These are phyloP conservation scores for Magallana gigas DNA, from an alignment of 1,140 invertebrate genomes.

Conservation along the genomic window DNA sequence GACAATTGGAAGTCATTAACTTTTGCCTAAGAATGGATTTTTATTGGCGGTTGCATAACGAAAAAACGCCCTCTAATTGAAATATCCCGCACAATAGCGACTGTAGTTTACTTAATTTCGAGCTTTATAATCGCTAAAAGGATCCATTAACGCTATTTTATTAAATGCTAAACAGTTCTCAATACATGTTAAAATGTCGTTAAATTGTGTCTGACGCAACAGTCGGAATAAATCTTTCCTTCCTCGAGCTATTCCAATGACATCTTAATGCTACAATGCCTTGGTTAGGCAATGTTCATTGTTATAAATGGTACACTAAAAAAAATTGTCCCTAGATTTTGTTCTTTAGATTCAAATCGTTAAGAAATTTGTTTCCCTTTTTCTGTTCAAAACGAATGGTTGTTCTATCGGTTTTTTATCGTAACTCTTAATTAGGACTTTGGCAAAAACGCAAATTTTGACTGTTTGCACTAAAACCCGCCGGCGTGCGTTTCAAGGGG, in stretches of 20 bases:
- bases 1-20: conserved; percentile 8
- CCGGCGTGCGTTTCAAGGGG: background rate
- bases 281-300: background rate
- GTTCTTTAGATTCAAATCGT: background rate
- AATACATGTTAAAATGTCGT: conserved; percentile 36
- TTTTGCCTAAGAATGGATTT: conserved; percentile 23
- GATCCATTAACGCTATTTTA: conserved; percentile 26
- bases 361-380: conserved; percentile 2
- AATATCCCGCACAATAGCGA: background rate
- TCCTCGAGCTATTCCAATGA: background rate
- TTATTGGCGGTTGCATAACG: conserved; percentile 27
- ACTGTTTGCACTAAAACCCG: background rate
- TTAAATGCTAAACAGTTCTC: conserved; percentile 24
- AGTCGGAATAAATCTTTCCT: background rate
- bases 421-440: conserved; percentile 18
- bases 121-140: conserved; percentile 31
- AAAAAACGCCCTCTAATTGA: conserved; percentile 33
- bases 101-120: background rate
- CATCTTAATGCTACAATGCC: conserved; percentile 4
- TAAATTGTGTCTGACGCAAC: conserved; percentile 22
- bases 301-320: background rate
- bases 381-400: background rate
- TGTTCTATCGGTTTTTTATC: background rate
- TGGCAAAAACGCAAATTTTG: conserved; percentile 15
- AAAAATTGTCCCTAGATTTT: background rate